Percentiles rank a stretch among this genome's conserved stretches.
Conservation (phyloP, 2,113 vertebrate species). For the Phyllostomus discolor region DNA sequence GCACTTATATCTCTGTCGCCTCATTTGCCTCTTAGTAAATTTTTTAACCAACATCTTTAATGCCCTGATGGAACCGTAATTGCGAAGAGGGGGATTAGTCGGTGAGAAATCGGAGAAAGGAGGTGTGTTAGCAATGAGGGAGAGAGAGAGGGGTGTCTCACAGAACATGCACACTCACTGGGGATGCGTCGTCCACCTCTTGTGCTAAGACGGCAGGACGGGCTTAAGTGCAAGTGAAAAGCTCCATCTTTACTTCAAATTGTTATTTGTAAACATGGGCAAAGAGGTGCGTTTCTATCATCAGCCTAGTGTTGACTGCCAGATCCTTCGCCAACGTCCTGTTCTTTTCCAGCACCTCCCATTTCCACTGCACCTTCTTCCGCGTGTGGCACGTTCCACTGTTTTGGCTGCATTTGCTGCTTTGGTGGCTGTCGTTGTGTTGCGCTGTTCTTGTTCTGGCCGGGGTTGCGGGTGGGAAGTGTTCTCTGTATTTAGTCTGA, state of each 20-base stretch:
- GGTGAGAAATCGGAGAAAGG: too few species aligned
- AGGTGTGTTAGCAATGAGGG: too few species aligned
- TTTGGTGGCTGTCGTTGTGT: not conserved
- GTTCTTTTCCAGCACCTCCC: not conserved
- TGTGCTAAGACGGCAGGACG: too few species aligned
- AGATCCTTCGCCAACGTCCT: slow-evolving; percentile 33
- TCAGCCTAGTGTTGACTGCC: not conserved
- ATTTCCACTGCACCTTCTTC: not conserved
- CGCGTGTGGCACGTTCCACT: slow-evolving; percentile 1
- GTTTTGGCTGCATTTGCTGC: not conserved
- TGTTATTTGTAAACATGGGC: not conserved
- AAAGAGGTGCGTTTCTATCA: not conserved
- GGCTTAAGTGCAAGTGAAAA: too few species aligned
- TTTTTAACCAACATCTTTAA: too few species aligned
- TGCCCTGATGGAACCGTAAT: too few species aligned
- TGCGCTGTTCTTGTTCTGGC: not conserved
- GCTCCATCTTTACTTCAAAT: not conserved
- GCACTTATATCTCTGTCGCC: not conserved
- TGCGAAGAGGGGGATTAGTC: too few species aligned
- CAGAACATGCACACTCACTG: too few species aligned
- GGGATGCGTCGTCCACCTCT: too few species aligned
- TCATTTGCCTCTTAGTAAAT: too few species aligned
- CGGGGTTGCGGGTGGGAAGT: not conserved
- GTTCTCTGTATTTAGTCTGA: not conserved
- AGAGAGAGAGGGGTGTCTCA: too few species aligned